Base-by-base conservation (phyloP, 2,113 vertebrate genomes). In the Leptobrachium ailaonicum region DNA sequence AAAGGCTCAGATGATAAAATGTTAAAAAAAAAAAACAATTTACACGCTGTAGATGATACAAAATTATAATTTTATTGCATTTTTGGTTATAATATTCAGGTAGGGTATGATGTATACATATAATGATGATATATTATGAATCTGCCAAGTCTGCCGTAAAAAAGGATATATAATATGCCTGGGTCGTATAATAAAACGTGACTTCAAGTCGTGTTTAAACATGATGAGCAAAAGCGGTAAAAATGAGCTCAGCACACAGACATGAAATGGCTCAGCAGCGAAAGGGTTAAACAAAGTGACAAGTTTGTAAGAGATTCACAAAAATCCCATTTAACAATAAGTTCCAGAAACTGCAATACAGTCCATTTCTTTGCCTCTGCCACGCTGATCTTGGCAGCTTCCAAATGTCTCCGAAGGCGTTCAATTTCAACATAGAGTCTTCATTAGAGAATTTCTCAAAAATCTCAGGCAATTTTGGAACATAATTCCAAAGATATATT, bases 351-450 rank as follows among this genome's bases (percentile, higher is more conserved):
- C 62, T 63, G 2, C 62, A 2, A 63, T n/a, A 14, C 14, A 6
- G 62, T 63, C 62, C 62, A 63, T 63, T 63, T 63, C 62, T 63
- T 63, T 63, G 62, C 62, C 14, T 63, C 62, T 63, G 11, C 62
- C 11, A 13, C 7, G 62, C 62, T 32, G 62, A 63, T 63, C 62
- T 63, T 63, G 62, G 62, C 62, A 63, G 62, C 62, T 63, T 63
- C 62, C 62, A 63, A 63, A 63, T 63, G 62, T 14, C 62, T 63
- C 62, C 62, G 62, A 63, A 63, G 62, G 2, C 62, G 14, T 63
- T 63, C 62, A 63, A 63, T 63, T 32, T 32, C 20, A 9, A 63
- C 2, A 63, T 63, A 63, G 62, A 63, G 62, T 63, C 62, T 63
- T 63, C 20, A 63, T 63, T 14, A 12, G 62, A 63, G 14, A 63